phyloP scores from a whole-genome alignment of 2,797 vertebrate species.

The Telmatherina bonti region DNA sequence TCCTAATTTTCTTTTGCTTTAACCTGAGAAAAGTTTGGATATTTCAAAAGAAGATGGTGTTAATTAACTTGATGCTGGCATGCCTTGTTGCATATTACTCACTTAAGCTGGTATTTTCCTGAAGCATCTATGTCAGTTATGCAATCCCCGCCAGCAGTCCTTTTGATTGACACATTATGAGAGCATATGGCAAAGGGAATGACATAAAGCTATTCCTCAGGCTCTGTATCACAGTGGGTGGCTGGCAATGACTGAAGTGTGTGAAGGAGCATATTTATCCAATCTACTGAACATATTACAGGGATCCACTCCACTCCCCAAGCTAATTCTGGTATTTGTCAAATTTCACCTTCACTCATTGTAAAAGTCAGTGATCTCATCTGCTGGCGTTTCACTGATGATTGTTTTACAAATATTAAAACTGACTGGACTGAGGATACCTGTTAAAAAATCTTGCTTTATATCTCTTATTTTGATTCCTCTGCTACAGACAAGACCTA shows the following conservation, averaged over 20 bases:
- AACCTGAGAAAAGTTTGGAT: background rate
- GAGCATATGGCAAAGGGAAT: constrained; percentile 63
- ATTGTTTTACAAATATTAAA: constrained; percentile 10
- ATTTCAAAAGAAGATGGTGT: background rate
- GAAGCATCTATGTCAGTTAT: constrained; percentile 27
- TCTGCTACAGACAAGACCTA: background rate
- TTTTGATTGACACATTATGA: constrained; percentile 56
- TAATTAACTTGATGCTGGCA: background rate
- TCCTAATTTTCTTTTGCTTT: constrained; percentile 2
- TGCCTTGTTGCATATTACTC: background rate
- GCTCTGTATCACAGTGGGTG: constrained; percentile 54
- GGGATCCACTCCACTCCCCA: constrained; percentile 22
- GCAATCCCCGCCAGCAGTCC: constrained; percentile 35
- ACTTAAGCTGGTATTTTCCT: background rate
- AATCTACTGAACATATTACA: constrained; percentile 35
- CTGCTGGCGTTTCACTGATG: constrained; percentile 13
- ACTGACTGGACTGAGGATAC: background rate
- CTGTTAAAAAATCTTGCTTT: background rate
- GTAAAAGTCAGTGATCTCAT: constrained; percentile 27
- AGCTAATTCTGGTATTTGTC: constrained; percentile 19
- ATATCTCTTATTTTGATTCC: background rate
- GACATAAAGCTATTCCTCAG: constrained; percentile 45
- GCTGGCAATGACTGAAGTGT: constrained; percentile 37
- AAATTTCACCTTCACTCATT: background rate
- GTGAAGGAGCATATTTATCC: constrained; percentile 52